Base-by-base conservation (phyloP, 1,140 invertebrate species). In the Battus philenor region DNA sequence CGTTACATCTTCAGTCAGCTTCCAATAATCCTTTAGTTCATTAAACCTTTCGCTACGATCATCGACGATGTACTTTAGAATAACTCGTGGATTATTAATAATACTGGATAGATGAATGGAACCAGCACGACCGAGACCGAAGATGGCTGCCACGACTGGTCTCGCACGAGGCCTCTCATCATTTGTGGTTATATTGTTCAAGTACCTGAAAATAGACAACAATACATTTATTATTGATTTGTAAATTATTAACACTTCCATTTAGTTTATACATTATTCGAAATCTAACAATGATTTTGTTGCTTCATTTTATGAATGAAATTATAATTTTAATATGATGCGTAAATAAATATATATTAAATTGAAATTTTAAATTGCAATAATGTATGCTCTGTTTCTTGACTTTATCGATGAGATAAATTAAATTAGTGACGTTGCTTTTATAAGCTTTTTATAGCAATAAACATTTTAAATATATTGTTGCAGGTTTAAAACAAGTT, bases 31-130 rank as follows among this genome's bases (percentile, higher is more conserved):
- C 33, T 78, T 86, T 0, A 90, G 57, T 8, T 76, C 76, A 7
- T 67, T 36, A 53, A 88, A 87, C 15, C 83, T 87, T 4, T 80
- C 68, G 7, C 72, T 55, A 1, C 82, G 54, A 18, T 90, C 87
- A 30, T 92, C 90, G 1, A 93, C 85, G 5, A 92, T 75, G 56
- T 91, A 93, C 1, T 89, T 54, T 1, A 93, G 54, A 15, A 87
- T 77, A 0, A 88, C 68, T n/a, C 90, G 83, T 3, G 82, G 79
- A 58, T 88, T 91, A 2, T 53, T 54, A 4, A 89, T 50, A 10
- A 91, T 68, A 32, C 88, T 90, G 10, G 71, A 61, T 20, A 92
- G 65, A 62, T 93, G 91, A 47, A 92, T 90, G n/a, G 88, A 77
- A 24, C 89, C 89, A 17, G 89, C 89, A 6, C 90, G 85, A 0